Conservation (phyloP, 2,797 vertebrate genomes). For the Chelmon rostratus region DNA sequence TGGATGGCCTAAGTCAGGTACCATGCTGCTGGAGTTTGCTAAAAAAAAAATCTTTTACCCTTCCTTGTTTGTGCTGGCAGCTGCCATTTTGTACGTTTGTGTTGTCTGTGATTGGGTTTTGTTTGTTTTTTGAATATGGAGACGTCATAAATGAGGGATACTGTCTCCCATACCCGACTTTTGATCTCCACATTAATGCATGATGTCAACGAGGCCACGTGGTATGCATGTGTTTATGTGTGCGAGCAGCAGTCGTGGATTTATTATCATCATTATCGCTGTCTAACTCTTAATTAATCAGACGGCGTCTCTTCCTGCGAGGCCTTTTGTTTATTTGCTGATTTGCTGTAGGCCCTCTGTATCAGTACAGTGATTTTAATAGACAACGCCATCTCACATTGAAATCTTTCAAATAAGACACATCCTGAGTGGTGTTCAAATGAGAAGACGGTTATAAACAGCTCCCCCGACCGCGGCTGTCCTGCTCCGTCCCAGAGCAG, state of each 20-base stretch:
- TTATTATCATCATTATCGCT: slow-evolving; percentile 25
- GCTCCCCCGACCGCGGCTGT: not conserved
- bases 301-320: slow-evolving; percentile 40
- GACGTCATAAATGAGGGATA: not conserved
- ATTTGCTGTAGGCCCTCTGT: slow-evolving; percentile 39
- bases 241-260: not conserved
- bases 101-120: not conserved
- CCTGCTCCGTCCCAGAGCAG: slow-evolving; percentile 7
- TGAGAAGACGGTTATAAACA: slow-evolving; percentile 31
- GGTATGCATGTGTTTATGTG: not conserved
- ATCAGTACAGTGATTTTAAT: slow-evolving; percentile 53
- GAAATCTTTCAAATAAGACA: slow-evolving; percentile 43
- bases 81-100: not conserved
- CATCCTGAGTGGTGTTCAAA: slow-evolving; percentile 35
- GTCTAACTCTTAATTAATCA: slow-evolving; percentile 62
- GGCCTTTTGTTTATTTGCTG: slow-evolving; percentile 53
- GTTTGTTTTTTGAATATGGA: not conserved
- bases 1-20: slow-evolving; percentile 1
- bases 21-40: not conserved
- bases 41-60: not conserved
- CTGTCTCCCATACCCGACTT: not conserved
- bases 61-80: not conserved
- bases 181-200: slow-evolving; percentile 3
- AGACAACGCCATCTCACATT: slow-evolving; percentile 46
- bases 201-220: not conserved